phyloP scores from a whole-genome alignment of 1,140 invertebrate species.

The Rhopalosiphum maidis region DNA sequence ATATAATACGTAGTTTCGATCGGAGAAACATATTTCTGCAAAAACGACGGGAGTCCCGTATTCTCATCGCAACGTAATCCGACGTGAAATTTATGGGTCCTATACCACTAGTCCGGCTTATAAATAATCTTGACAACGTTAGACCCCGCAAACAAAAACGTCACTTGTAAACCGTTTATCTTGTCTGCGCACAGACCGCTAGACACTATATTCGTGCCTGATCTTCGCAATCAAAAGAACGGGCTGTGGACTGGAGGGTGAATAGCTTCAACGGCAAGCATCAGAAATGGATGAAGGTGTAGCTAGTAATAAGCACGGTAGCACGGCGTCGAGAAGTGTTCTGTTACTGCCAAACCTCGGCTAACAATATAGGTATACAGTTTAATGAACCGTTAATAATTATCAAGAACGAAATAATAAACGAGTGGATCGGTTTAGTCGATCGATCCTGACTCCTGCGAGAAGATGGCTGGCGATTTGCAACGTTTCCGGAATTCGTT shows the following conservation, averaged over 20 bases:
- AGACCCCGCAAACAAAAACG: background rate
- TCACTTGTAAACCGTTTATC: background rate
- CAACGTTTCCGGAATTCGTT: background rate
- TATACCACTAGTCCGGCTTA: background rate
- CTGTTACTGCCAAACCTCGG: too few species aligned
- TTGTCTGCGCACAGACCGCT: background rate
- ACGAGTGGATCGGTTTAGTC: background rate
- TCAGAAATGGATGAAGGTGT: background rate
- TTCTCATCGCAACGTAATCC: background rate
- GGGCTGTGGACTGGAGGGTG: background rate
- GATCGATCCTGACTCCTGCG: background rate
- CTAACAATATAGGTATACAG: background rate
- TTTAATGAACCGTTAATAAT: background rate
- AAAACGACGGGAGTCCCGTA: background rate
- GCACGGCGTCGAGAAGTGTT: too few species aligned
- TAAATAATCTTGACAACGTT: constrained; percentile 5
- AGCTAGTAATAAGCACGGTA: background rate
- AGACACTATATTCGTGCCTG: background rate
- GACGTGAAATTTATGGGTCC: constrained; percentile 5
- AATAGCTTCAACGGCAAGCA: background rate
- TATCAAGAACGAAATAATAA: background rate
- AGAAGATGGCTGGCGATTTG: background rate
- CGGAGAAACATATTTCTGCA: background rate
- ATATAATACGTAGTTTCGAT: background rate
- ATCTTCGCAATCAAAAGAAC: background rate